Conservation (phyloP, 2,113 vertebrate species). For the Ranitomeya variabilis region DNA sequence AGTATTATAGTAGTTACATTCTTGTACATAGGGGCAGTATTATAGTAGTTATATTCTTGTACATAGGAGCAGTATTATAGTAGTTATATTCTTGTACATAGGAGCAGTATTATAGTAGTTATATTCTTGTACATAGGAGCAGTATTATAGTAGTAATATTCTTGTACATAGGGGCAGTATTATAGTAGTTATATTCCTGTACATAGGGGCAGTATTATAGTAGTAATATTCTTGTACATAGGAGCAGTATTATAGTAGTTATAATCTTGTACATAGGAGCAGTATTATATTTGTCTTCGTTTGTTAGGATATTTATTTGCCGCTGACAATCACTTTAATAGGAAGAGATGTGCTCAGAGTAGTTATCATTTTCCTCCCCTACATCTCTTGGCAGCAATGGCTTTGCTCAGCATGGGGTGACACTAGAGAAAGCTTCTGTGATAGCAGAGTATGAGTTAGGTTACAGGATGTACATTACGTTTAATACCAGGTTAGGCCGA, state of each 20-base stretch:
- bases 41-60: neutral
- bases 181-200: too few relatives aligned
- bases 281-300: neutral
- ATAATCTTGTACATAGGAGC: too few relatives aligned
- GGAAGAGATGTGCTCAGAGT: neutral
- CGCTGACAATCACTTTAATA: neutral
- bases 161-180: too few relatives aligned
- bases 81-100: too few relatives aligned
- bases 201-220: conserved; percentile 2
- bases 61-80: neutral
- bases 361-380: neutral
- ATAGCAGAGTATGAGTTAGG: neutral
- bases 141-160: too few relatives aligned
- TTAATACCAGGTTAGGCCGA: conserved; percentile 11
- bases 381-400: neutral
- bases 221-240: conserved; percentile 5
- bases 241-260: too few relatives aligned
- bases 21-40: neutral
- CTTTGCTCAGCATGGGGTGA: neutral
- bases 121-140: neutral
- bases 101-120: neutral
- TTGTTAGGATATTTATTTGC: too few relatives aligned
- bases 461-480: neutral
- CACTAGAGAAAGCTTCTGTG: neutral
- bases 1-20: too few relatives aligned